Evolutionary conservation across 2,113 vertebrate species (phyloP), one percentile per base, ranked within the genome.

Genomic region (Leptobrachium leishanense): DNA sequence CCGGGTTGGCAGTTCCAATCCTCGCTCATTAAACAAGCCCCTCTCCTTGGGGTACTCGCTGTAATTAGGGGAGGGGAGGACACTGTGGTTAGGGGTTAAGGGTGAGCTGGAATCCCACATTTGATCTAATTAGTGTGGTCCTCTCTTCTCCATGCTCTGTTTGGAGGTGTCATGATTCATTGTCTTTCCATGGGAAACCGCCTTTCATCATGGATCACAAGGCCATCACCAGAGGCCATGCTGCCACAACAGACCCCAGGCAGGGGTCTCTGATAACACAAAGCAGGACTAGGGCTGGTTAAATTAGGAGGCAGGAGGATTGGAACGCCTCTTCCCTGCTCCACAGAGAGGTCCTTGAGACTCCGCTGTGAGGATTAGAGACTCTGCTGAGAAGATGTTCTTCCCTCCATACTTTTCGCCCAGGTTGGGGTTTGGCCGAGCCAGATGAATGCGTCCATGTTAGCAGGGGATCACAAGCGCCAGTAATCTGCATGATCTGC

Each of bases 281-380:
- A 31, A 43, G 65, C 62, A 46, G 8, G 44, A n/a, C 11, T 7
- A 1, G 6, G 62, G 20, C 73, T 40, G 43, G 62, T 8, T 76
- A 67, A 76, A 76, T 67, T 54, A 76, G 63, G 64, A 46, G 64
- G 63, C 46, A 67, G 74, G 74, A 55, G 54, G 46, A 53, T 31
- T 12, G 64, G 63, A 54, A 67, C 63, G 39, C 64, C 74, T 62
- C 31, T 43, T 11, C 9, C n/a, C 2, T 63, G 40, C 59, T 74
- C 10, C 12, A 74, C 55, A 63, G 10, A 63, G 72, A 74, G 72
- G 72, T 63, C 20, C 72, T 63, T 10, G 39, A 74, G 72, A 40
- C 72, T 75, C 63, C 9, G 39, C 44, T 67, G 46, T 15, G 39
- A 75, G 74, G 74, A 75, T 66, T 75, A 75, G 63, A 66, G 39